phyloP scores from a whole-genome alignment of 2,113 vertebrate species.

The Abramis brama region DNA sequence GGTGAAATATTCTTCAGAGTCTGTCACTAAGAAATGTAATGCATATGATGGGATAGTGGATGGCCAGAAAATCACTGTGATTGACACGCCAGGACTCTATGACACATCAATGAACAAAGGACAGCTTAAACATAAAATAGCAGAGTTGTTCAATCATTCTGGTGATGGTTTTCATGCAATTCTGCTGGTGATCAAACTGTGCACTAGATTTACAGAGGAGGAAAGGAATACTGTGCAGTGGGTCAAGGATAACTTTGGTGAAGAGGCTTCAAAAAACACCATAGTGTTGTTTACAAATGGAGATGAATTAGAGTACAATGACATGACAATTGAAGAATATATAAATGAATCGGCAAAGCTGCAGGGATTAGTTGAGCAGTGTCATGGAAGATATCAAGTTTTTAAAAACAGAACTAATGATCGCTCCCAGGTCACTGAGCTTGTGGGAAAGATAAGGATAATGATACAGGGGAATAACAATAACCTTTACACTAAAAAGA shows the following conservation, averaged over 20 bases:
- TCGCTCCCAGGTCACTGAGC: constrained; percentile 11
- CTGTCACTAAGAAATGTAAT: not conserved
- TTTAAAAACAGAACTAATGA: constrained; percentile 3
- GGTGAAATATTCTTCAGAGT: accelerated
- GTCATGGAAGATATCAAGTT: constrained; percentile 32
- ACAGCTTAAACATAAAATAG: not conserved
- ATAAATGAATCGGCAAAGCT: not conserved
- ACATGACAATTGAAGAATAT: constrained; percentile 1
- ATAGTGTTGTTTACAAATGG: constrained; percentile 56
- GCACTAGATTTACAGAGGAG: not conserved
- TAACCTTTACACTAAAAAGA: not conserved
- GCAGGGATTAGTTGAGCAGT: not conserved
- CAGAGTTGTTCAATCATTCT: not conserved
- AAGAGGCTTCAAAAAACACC: constrained; percentile 43
- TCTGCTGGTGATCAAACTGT: constrained; percentile 32
- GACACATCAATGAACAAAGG: not conserved
- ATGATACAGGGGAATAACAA: not conserved
- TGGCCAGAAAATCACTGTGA: not conserved
- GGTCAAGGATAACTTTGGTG: constrained; percentile 43
- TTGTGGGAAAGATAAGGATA: not conserved
- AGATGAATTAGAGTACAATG: constrained; percentile 42
- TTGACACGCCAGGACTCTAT: constrained; percentile 60
- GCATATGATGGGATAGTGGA: not conserved
- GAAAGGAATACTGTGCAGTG: constrained; percentile 7
- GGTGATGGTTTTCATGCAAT: not conserved